Evolutionary conservation across 2,888 invertebrate species (phyloP).

Genomic region (Polydrusus cervinus): DNA sequence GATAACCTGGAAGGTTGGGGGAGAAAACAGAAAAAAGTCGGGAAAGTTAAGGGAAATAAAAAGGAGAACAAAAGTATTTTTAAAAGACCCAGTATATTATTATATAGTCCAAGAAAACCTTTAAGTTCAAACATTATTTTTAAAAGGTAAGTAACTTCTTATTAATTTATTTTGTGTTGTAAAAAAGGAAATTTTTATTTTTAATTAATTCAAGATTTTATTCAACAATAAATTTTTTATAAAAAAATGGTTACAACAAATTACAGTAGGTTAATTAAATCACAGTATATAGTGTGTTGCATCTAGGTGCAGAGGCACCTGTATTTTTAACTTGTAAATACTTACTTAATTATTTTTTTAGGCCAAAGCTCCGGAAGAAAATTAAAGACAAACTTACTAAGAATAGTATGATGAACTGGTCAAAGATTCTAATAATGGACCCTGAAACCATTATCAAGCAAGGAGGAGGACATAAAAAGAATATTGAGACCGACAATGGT

Average conservation of each 20-base stretch:
- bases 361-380: conserved; percentile 72
- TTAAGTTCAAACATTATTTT: conserved; percentile 53
- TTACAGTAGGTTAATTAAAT: too few relatives aligned
- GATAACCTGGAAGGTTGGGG: conserved; percentile 69
- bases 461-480: conserved; percentile 66
- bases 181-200: not conserved
- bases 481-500: conserved; percentile 70
- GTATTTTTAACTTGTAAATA: not conserved
- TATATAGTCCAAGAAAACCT: conserved; percentile 43
- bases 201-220: not conserved
- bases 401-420: conserved; percentile 78
- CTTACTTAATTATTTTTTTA: conserved; percentile 49
- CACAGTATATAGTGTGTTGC: too few relatives aligned
- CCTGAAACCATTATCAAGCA: conserved; percentile 78
- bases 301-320: too few relatives aligned
- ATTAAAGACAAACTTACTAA: conserved; percentile 69
- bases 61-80: conserved; percentile 62
- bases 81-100: conserved; percentile 40
- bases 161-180: not conserved
- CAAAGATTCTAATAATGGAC: conserved; percentile 78
- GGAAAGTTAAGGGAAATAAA: conserved; percentile 51
- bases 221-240: too few relatives aligned
- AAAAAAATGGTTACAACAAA: too few relatives aligned
- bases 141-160: conserved; percentile 43
- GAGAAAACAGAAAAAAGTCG: conserved; percentile 66